Evolutionary conservation across 1,140 invertebrate genomes (phyloP).

Genomic region (Zaprionus kolodkinae): DNA sequence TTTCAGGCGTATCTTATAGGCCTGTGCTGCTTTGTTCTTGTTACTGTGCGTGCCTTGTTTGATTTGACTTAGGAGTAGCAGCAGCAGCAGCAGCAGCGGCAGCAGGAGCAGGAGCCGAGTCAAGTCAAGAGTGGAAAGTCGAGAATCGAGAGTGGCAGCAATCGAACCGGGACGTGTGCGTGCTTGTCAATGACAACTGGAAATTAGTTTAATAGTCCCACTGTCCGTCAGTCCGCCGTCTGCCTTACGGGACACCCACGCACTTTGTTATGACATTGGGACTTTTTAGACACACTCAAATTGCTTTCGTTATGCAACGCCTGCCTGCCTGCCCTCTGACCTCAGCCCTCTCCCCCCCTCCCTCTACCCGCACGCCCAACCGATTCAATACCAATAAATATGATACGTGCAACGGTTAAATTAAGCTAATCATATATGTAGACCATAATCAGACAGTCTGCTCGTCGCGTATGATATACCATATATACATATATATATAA

Average conservation of each 20-base stretch:
- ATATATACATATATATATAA: conserved; percentile 12
- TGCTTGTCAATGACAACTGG: conserved; percentile 76
- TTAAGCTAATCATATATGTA: conserved; percentile 72
- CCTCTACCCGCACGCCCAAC: neutral
- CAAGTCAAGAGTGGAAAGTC: neutral
- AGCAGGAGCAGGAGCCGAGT: neutral
- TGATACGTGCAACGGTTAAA: conserved; percentile 74
- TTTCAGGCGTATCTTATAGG: conserved; percentile 32
- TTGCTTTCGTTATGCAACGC: conserved; percentile 50
- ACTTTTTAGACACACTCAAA: conserved; percentile 65
- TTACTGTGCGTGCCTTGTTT: conserved; percentile 46
- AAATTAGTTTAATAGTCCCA: conserved; percentile 81
- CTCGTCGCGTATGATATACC: neutral
- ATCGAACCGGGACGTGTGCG: conserved; percentile 51
- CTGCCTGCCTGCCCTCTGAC: no score
- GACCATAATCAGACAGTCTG: conserved; percentile 45
- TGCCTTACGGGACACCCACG: conserved; percentile 19
- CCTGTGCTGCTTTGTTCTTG: neutral
- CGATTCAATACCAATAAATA: conserved; percentile 61
- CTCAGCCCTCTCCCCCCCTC: neutral
- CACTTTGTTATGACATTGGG: conserved; percentile 55
- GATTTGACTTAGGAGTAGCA: conserved; percentile 2
- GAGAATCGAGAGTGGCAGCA: neutral
- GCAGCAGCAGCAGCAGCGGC: neutral
- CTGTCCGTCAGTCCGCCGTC: conserved; percentile 14